phyloP scores from a whole-genome alignment of 2,113 vertebrate genomes.

The Arizona elegans region DNA sequence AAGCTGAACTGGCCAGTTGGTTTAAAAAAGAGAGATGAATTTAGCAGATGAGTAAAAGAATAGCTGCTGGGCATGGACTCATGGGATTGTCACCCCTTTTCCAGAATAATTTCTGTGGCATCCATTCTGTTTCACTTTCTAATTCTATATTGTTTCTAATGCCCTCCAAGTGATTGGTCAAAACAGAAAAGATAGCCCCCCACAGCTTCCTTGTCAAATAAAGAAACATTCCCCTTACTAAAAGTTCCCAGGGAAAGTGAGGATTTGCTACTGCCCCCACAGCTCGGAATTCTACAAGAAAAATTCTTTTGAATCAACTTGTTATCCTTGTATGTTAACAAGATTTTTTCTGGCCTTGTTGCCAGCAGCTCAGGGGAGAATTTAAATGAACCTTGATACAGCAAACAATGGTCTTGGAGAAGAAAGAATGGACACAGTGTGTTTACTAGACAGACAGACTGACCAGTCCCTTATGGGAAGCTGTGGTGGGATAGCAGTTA shows the following conservation, averaged over 20 bases:
- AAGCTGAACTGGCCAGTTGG: not conserved
- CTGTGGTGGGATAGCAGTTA: no score
- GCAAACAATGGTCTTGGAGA: not conserved
- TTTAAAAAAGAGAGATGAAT: conserved; percentile 2
- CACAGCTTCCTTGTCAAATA: not conserved
- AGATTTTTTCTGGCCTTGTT: not conserved
- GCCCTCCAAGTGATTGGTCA: not conserved
- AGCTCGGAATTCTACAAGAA: not conserved
- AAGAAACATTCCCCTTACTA: not conserved
- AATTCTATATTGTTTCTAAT: not conserved
- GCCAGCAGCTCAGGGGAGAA: not conserved
- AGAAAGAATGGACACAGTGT: not conserved
- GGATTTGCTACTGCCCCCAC: not conserved
- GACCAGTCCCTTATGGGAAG: not conserved
- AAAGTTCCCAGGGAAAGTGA: not conserved
- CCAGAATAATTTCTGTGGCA: not conserved
- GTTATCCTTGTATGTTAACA: not conserved
- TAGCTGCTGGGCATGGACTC: not conserved
- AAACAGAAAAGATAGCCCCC: not conserved
- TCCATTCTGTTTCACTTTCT: not conserved
- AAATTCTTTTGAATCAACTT: not conserved
- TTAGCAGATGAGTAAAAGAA: not conserved
- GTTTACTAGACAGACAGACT: not conserved
- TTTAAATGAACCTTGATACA: not conserved
- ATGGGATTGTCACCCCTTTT: not conserved